Evolutionary conservation across 2,888 invertebrate genomes (phyloP), one percentile per base, ranked within the genome.

Genomic region (Idaea dimidiata): DNA sequence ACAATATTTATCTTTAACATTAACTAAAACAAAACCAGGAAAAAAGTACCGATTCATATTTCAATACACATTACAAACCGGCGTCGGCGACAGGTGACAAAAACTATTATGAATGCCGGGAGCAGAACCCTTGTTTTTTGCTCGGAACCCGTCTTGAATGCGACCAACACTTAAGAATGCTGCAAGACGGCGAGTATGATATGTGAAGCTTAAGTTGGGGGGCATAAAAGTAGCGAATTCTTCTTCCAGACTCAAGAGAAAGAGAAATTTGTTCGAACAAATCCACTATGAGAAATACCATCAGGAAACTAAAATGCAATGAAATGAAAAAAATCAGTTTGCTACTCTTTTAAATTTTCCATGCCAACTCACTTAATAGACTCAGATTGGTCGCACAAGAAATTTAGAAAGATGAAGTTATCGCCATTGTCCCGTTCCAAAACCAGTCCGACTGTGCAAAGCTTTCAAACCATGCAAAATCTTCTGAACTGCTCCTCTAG

Each of bases 51-150:
- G 73, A 73, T 74, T 77, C 74, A 79, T 75, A 76, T 74, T 73
- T 69, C 76, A 77, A 79, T 79, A 75, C 75, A 70, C 77, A 79
- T 77, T 80, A 80, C 77, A 75, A 79, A 77, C 76, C 82, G 80
- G 82, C 83, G 72, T 76, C 66, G 74, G 74, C 72, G 84, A 80
- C 86, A 85, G 84, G 84, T 86, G 86, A 87, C 83, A 88, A 89
- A 88, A 89, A 88, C 80, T 84, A 82, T 82, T 85, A 87, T 86
- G 86, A 89, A 88, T 87, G 85, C 81, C 74, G 74, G 72, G 78
- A 75, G 78, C 80, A 73, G 78, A 74, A 76, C 80, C 72, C 77
- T 71, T 69, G 80, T 88, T 89, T 56, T 88, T 88, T 88, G 83
- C 84, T 74, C 62, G 58, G 72, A 86, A 88, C 88, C 80, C 73